Base-by-base conservation (phyloP, 2,888 invertebrate genomes). In the Craniophora ligustri region DNA sequence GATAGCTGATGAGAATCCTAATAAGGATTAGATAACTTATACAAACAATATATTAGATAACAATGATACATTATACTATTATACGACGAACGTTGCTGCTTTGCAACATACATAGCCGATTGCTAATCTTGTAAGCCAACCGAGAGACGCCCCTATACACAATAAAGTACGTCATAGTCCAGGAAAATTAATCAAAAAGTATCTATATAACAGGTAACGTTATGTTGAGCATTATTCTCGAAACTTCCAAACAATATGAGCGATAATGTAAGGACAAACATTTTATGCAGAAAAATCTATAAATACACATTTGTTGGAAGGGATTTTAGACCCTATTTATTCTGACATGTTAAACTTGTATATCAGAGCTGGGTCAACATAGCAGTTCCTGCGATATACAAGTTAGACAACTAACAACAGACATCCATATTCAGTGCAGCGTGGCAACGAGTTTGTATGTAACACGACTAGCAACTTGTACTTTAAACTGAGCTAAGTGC, bases 401-500 rank as follows among this genome's bases (percentile, higher is more conserved):
- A 21, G 26, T 5, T 63, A 18, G 7, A 10, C 16, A 36, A 38
- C 14, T 34, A 31, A 26, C 23, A 48, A 16, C 14, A 38, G 30
- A 4, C 26, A 28, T 18, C n/a, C 16, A 35, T 42, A 38, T 36
- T 18, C 1, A 49, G 35, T 19, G 3, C 28, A 10, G 19, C 67
- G 18, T 60, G 28, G 56, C 42, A 65, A 65, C 63, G 32, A 48
- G 48, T 40, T 32, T 16, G 39, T 56, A 55, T 47, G 51, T 41
- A 64, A 45, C n/a, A 61, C 55, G 60, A 64, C 60, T 72, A 55
- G 60, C 32, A 60, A 54, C 47, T 54, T 60, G 49, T 36, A 47
- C 26, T 45, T 48, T 58, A 48, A 48, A 66, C 47, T 26, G 54
- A 65, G 55, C 44, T 32, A 63, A 64, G 63, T 72, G 71, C 61